These are phyloP conservation scores for Pelobates fuscus DNA, from an alignment of 2,113 vertebrate genomes.

Conservation along the genomic window DNA sequence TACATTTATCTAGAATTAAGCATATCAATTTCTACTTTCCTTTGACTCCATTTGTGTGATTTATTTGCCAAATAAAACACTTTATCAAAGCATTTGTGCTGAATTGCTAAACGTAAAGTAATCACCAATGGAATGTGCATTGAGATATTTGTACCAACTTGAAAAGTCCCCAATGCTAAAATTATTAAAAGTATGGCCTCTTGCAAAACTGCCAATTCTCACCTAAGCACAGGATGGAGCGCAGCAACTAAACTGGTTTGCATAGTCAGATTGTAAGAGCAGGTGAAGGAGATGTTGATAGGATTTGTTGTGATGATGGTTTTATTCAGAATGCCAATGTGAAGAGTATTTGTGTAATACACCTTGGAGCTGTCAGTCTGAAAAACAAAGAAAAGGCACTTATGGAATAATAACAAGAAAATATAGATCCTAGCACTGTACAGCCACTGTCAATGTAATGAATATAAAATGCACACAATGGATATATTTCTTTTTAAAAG, in stretches of 20 bases:
- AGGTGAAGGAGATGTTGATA: slow-evolving; percentile 17
- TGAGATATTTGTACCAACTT: too few relatives aligned
- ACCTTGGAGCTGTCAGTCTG: slow-evolving; percentile 20
- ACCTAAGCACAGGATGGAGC: not conserved
- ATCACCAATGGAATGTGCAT: too few relatives aligned
- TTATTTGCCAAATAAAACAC: too few relatives aligned
- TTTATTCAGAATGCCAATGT: slow-evolving; percentile 23
- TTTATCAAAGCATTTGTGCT: too few relatives aligned
- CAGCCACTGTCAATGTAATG: not conserved
- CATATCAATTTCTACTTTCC: too few relatives aligned
- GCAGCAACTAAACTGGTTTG: slow-evolving; percentile 7
- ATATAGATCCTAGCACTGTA: not conserved
- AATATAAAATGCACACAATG: not conserved
- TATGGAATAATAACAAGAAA: not conserved
- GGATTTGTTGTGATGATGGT: slow-evolving; percentile 7
- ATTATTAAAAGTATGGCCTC: too few relatives aligned
- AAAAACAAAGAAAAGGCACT: not conserved
- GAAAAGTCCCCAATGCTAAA: too few relatives aligned
- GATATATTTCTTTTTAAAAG: not conserved
- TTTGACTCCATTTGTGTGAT: too few relatives aligned
- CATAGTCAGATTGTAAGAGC: slow-evolving; percentile 36
- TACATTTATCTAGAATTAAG: too few relatives aligned
- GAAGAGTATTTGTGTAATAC: slow-evolving; percentile 13
- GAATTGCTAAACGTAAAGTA: too few relatives aligned
- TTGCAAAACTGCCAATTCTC: not conserved